These are phyloP conservation scores for Crocodylus rhombifer DNA, from an alignment of 2,797 vertebrate species.

Conservation along the genomic window DNA sequence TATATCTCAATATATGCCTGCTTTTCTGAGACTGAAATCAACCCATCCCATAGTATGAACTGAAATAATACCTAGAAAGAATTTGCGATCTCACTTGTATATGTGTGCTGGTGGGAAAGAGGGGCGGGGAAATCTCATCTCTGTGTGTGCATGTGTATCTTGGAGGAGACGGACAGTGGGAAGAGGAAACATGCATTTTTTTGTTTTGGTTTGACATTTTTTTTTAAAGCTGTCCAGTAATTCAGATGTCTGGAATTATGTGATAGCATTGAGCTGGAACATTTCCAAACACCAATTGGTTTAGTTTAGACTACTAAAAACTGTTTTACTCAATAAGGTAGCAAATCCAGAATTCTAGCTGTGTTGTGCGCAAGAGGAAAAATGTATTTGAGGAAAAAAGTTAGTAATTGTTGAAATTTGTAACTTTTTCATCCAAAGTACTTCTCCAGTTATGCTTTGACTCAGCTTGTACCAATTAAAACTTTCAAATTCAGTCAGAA, in stretches of 20 bases:
- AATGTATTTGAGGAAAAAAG: background rate
- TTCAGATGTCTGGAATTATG: background rate
- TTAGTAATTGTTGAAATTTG: constrained; percentile 39
- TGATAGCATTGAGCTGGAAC: background rate
- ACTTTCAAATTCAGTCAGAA: constrained; percentile 37
- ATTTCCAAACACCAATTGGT: constrained; percentile 33
- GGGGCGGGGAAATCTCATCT: no score
- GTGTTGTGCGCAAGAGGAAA: background rate
- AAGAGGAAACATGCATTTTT: no score
- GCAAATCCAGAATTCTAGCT: constrained; percentile 19
- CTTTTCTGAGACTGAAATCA: background rate
- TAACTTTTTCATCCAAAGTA: constrained; percentile 21
- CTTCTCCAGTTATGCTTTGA: constrained; percentile 33
- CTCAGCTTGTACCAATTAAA: background rate
- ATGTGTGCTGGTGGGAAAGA: no score
- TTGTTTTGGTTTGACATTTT: background rate
- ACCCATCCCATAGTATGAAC: background rate
- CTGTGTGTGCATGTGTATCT: no score
- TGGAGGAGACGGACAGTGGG: no score
- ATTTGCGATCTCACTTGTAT: background rate
- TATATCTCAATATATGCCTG: background rate
- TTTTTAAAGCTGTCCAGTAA: constrained; percentile 44
- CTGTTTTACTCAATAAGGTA: background rate
- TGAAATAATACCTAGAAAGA: background rate
- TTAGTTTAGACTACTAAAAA: background rate